Conservation (phyloP, 2,888 invertebrate genomes). For the Tigriopus californicus region DNA sequence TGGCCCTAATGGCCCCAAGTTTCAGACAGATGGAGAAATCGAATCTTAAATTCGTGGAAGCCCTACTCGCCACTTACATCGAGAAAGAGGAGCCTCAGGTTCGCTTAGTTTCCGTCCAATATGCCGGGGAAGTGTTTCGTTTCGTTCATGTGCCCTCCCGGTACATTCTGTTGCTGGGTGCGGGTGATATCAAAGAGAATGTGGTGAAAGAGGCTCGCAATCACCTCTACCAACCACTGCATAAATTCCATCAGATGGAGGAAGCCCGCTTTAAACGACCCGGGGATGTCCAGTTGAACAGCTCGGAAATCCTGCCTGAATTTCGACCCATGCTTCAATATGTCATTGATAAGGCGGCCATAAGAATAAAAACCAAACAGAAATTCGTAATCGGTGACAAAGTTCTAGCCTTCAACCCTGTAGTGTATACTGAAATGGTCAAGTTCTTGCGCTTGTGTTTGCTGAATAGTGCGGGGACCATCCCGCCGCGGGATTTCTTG, state of each 20-base stretch:
- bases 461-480: not conserved
- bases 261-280: conserved; percentile 26
- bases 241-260: conserved; percentile 25
- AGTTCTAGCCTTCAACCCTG: conserved; percentile 44
- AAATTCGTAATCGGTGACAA: conserved; percentile 42
- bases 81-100: conserved; percentile 56
- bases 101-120: conserved; percentile 61
- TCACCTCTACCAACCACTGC: conserved; percentile 49
- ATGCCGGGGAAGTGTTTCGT: conserved; percentile 61
- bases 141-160: conserved; percentile 59
- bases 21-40: conserved; percentile 24
- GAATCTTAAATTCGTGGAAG: conserved; percentile 34
- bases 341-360: conserved; percentile 45
- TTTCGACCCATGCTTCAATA: conserved; percentile 53
- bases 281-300: not conserved
- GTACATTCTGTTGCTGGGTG: conserved; percentile 57
- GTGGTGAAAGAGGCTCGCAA: conserved; percentile 51
- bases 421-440: conserved; percentile 1
- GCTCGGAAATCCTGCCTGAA: conserved; percentile 38
- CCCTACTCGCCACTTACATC: conserved; percentile 51
- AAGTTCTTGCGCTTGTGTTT: conserved; percentile 16
- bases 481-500: not conserved
- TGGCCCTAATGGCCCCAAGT: conserved; percentile 30
- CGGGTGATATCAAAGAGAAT: conserved; percentile 64
- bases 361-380: conserved; percentile 38